Conservation (phyloP, 2,797 vertebrate genomes). For the Orientallactaga sibirica region DNA sequence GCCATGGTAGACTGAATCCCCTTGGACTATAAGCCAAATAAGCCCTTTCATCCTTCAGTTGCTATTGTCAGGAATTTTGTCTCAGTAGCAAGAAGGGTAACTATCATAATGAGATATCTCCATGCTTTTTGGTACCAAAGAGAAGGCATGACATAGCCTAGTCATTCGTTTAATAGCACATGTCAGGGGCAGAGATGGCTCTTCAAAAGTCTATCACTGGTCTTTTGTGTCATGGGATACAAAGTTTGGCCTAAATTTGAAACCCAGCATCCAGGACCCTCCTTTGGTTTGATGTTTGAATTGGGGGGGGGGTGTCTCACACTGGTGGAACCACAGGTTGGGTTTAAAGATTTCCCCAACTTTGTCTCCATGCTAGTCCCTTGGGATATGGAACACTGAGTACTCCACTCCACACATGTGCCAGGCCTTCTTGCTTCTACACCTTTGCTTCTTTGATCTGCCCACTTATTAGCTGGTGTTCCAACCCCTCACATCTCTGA, state of each 20-base stretch:
- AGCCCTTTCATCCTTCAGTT: no score
- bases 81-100: no score
- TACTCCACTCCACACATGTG: fast-evolving
- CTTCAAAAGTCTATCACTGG: no score
- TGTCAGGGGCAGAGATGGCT: no score
- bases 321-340: no score
- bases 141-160: not conserved
- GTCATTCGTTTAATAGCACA: not conserved
- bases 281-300: not conserved
- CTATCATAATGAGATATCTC: not conserved
- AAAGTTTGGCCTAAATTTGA: not conserved
- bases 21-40: no score
- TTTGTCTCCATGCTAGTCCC: not conserved
- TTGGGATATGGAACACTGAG: fast-evolving
- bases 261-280: not conserved
- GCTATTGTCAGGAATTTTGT: no score
- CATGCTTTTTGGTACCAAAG: not conserved
- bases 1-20: no score
- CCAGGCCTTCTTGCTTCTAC: not conserved
- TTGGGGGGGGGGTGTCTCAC: no score
- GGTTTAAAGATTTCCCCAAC: not conserved
- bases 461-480: not conserved
- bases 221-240: not conserved
- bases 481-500: not conserved
- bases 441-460: not conserved